Conservation (phyloP, 2,797 vertebrate genomes). For the Pseudochirops corinnae region DNA sequence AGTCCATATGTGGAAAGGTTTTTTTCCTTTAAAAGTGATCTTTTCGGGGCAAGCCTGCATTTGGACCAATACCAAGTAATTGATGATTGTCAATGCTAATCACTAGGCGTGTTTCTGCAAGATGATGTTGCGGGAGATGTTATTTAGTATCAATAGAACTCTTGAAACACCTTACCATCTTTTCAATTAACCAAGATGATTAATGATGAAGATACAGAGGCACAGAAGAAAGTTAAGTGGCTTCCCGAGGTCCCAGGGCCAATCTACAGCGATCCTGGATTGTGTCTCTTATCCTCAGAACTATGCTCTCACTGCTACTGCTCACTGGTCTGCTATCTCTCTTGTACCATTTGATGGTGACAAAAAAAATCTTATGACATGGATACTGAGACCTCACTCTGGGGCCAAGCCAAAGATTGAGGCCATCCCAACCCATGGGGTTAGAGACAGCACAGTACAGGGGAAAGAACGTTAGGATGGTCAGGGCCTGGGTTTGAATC, state of each 20-base stretch:
- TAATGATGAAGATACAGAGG: neutral
- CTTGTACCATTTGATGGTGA: neutral
- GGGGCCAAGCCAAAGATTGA: neutral
- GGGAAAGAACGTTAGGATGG: neutral
- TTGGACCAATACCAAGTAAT: neutral
- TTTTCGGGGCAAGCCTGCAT: neutral
- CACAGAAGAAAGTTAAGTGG: neutral
- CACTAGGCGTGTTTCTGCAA: neutral
- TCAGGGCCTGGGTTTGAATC: neutral
- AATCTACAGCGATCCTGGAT: neutral
- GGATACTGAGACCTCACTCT: neutral
- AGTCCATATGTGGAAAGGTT: neutral
- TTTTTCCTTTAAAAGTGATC: neutral
- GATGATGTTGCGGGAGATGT: neutral
- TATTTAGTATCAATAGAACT: neutral
- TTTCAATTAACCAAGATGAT: neutral
- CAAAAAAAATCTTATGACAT: neutral
- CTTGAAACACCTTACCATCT: constrained; percentile 12
- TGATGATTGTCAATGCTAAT: neutral
- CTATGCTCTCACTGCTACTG: neutral
- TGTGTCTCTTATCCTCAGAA: neutral
- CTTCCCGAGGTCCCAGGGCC: neutral
- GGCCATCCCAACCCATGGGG: neutral
- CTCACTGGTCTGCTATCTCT: neutral
- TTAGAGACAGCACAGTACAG: neutral